A percentile compares a stretch with the other conserved stretches of the same genome.
phyloP scores from a whole-genome alignment of 2,797 vertebrate genomes.

The Sternotherus odoratus region DNA sequence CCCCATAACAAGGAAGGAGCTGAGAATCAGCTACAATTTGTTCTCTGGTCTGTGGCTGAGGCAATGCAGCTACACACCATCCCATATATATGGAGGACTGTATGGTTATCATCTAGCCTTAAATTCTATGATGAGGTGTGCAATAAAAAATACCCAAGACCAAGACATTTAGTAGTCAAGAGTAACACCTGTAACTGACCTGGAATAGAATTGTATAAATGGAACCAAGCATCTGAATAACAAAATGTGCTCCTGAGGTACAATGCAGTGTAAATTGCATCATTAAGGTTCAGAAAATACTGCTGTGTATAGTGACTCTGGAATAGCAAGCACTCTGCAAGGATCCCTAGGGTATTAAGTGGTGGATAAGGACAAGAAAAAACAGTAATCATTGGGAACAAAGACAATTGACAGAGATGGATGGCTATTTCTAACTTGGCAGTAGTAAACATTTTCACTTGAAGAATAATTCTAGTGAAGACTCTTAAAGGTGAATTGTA shows the following conservation, averaged over 20 bases:
- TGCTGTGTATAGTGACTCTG: neutral
- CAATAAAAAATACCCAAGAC: neutral
- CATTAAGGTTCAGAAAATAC: neutral
- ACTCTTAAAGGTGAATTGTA: neutral
- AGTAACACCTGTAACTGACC: neutral
- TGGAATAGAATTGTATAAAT: neutral
- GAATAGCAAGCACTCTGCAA: neutral
- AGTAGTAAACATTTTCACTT: neutral
- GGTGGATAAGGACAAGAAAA: constrained; percentile 25
- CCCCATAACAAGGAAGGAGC: neutral
- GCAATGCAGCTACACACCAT: neutral
- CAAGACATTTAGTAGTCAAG: neutral
- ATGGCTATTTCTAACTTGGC: constrained; percentile 14
- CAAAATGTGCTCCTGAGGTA: constrained; percentile 12
- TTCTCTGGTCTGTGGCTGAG: neutral
- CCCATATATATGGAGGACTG: neutral
- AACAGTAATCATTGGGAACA: neutral
- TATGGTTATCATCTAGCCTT: neutral
- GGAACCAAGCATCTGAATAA: constrained; percentile 18
- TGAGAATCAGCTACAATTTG: neutral
- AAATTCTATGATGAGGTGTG: neutral
- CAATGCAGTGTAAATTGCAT: neutral
- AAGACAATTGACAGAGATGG: neutral
- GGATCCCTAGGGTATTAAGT: neutral
- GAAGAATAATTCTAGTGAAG: neutral